Evolutionary conservation across 1,140 invertebrate species (phyloP).

Genomic region (Hormaphis cornu): DNA sequence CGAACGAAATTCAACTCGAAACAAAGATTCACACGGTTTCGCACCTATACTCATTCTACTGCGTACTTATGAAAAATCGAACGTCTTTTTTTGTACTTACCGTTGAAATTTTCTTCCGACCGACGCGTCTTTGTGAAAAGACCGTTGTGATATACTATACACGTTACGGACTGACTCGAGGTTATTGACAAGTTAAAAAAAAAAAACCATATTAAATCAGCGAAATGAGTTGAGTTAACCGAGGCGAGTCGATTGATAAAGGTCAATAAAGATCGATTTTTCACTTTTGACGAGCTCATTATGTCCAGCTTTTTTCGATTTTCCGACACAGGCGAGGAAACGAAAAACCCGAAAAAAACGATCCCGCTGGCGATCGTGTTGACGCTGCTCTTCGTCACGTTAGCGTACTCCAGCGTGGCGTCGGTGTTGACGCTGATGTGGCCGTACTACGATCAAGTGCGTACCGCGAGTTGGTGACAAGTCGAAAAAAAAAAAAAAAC

Average conservation of each 20-base stretch:
- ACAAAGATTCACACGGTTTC: too few species aligned
- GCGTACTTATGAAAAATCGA: too few species aligned
- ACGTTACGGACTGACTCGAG: not conserved
- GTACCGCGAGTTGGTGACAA: too few species aligned
- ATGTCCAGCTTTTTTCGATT: not conserved
- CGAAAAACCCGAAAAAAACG: slow-evolving; percentile 73
- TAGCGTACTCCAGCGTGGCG: slow-evolving; percentile 81
- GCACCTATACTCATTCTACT: too few species aligned
- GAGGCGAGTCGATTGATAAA: not conserved
- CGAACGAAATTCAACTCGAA: too few species aligned
- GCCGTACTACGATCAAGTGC: slow-evolving; percentile 70
- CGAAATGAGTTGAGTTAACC: not conserved
- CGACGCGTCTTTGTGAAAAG: too few species aligned
- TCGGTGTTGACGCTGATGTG: slow-evolving; percentile 76
- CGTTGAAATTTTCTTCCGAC: too few species aligned
- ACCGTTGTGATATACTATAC: not conserved
- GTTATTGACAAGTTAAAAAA: not conserved
- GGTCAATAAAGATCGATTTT: not conserved
- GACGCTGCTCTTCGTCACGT: slow-evolving; percentile 69
- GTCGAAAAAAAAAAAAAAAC: not conserved
- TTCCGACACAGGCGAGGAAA: slow-evolving; percentile 43
- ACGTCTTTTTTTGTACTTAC: too few species aligned
- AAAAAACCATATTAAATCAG: not conserved
- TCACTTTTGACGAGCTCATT: not conserved
- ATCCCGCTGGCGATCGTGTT: slow-evolving; percentile 82